Conservation (phyloP, 1,140 invertebrate species). For the Drosophila ohnishii region DNA sequence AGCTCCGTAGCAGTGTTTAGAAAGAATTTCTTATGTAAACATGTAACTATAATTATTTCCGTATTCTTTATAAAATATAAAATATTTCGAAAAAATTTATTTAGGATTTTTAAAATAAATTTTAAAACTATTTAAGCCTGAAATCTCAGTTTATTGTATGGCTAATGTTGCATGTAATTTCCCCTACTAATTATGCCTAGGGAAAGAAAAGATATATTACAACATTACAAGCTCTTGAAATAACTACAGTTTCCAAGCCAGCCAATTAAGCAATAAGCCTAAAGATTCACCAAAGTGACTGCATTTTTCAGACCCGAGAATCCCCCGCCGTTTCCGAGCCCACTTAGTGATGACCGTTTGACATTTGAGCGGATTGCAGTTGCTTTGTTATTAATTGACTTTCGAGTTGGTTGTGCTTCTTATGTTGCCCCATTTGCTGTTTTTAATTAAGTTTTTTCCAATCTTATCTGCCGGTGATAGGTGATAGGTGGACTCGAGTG, state of each 20-base stretch:
- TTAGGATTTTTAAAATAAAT: background rate
- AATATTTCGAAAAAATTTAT: too few relatives aligned
- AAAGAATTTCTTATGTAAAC: too few relatives aligned
- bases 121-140: background rate
- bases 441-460: slow-evolving; percentile 54
- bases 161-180: background rate
- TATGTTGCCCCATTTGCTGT: slow-evolving; percentile 28
- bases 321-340: slow-evolving; percentile 8
- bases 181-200: background rate
- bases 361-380: slow-evolving; percentile 40
- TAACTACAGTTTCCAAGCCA: background rate
- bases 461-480: slow-evolving; percentile 30
- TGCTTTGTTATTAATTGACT: slow-evolving; percentile 48
- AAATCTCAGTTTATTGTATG: too few relatives aligned
- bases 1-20: too few relatives aligned
- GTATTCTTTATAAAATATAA: too few relatives aligned
- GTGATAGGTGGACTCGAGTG: slow-evolving; percentile 5
- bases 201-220: background rate
- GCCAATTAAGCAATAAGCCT: slow-evolving; percentile 6
- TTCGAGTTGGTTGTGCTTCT: slow-evolving; percentile 17
- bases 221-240: background rate
- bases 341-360: slow-evolving; percentile 33
- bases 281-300: background rate
- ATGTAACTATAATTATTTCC: too few relatives aligned
- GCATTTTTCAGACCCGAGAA: slow-evolving; percentile 1